Evolutionary conservation across 2,888 invertebrate species (phyloP), one percentile per base, ranked within the genome.

Genomic region (Lithophane semibrunnea): DNA sequence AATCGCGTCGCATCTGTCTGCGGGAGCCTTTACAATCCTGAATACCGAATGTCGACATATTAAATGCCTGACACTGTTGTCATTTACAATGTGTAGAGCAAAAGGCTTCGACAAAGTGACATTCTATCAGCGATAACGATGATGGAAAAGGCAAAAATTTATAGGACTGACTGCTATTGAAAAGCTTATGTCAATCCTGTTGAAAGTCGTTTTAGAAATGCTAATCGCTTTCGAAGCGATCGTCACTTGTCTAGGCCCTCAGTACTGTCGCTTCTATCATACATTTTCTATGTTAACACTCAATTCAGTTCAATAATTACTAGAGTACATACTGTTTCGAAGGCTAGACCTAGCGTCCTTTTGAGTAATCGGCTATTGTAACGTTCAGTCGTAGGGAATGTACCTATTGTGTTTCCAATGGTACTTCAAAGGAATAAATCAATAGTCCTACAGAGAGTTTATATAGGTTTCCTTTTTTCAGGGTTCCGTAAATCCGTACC

Each of bases 341-440:
- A 84, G 56, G 81, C 73, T 61, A 37, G 24, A 65, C 58, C 61
- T 65, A 74, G 63, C 71, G 61, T 37, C 61, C 56, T 81, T 64
- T 64, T 73, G 29, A 74, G 69, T 78, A 74, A 77, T 75, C 69
- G 68, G 54, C 61, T 72, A 77, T 84, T 84, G 74, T 82, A 75
- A 69, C 61, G 37, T 61, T 60, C 47, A 10, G 12, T 56, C 47
- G 65, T 63, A 73, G 58, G 52, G 56, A 84, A 72, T 72, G 72
- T 76, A 16, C 2, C 54, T 37, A 71, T 84, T 84, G 67, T 81
- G 73, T 67, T 83, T 70, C 69, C 54, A 80, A 67, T 44, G 29
- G 37, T 72, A 66, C 54, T 75, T 83, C 82, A 81, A 83, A 81
- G 63, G 68, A 65, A 74, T 77, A 81, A 72, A 74, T 72, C 72